phyloP scores from a whole-genome alignment of 2,113 vertebrate species.

The Noctilio leporinus region DNA sequence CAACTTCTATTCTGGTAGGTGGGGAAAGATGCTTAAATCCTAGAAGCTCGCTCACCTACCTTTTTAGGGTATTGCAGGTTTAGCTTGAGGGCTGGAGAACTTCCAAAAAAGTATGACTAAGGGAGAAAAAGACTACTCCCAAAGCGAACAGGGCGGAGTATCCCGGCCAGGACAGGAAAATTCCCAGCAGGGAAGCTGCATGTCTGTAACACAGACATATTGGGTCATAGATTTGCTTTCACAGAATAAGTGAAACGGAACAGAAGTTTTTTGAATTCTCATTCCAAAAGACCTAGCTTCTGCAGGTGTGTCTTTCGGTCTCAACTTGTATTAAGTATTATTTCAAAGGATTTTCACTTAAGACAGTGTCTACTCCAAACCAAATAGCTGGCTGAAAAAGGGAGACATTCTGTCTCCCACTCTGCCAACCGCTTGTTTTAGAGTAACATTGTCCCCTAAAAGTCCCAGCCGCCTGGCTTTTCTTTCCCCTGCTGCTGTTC shows the following conservation, averaged over 20 bases:
- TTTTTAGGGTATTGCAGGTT: slow-evolving; percentile 75
- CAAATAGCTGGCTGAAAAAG: background rate
- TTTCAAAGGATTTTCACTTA: background rate
- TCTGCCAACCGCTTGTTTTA: background rate
- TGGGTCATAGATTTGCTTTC: slow-evolving; percentile 66
- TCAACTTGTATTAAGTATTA: background rate
- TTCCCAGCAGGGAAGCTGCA: slow-evolving; percentile 74
- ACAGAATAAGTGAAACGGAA: slow-evolving; percentile 55
- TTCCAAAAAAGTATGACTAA: slow-evolving; percentile 77
- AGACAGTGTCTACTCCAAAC: background rate
- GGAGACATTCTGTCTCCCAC: background rate
- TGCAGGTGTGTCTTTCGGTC: slow-evolving; percentile 39
- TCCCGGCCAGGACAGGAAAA: slow-evolving; percentile 59
- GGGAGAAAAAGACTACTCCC: slow-evolving; percentile 76
- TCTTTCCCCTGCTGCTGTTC: background rate
- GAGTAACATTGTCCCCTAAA: background rate
- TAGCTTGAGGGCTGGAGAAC: slow-evolving; percentile 70
- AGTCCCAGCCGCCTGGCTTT: background rate
- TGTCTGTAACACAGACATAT: slow-evolving; percentile 56
- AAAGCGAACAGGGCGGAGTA: slow-evolving; percentile 75
- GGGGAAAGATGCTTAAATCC: slow-evolving; percentile 24
- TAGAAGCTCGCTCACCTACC: slow-evolving; percentile 57
- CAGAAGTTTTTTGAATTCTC: slow-evolving; percentile 14
- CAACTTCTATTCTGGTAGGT: slow-evolving; percentile 42
- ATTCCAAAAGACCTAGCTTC: slow-evolving; percentile 12